Evolutionary conservation across 2,888 invertebrate genomes (phyloP).

Genomic region (Mesoligia furuncula): DNA sequence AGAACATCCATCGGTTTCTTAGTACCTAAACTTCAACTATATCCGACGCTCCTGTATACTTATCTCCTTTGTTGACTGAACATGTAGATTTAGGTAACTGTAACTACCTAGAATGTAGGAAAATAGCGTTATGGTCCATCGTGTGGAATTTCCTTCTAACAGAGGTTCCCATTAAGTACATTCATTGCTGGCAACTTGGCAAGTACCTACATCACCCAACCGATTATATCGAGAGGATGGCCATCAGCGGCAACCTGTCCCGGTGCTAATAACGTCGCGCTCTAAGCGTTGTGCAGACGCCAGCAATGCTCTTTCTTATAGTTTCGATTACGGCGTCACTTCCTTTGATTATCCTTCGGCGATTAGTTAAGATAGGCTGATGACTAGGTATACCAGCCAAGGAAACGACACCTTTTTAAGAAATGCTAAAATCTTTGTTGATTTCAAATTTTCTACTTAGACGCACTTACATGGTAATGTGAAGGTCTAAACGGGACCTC

Average conservation of each 20-base stretch:
- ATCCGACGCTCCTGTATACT: too few species aligned
- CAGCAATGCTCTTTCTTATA: constrained; percentile 24
- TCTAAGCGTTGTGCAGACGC: constrained; percentile 2
- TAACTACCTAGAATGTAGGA: neutral
- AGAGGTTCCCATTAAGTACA: constrained; percentile 19
- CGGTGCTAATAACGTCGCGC: constrained; percentile 25
- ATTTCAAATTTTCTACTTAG: neutral
- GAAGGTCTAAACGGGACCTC: too few species aligned
- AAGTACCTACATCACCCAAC: constrained; percentile 11
- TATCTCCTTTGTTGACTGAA: too few species aligned
- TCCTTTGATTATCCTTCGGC: constrained; percentile 18
- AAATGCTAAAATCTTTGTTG: neutral
- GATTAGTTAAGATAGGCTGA: constrained; percentile 20
- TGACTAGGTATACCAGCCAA: neutral
- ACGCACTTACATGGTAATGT: too few species aligned
- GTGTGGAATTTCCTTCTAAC: constrained; percentile 16
- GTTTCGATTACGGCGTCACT: constrained; percentile 23
- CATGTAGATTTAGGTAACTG: neutral
- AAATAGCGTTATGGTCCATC: constrained; percentile 3
- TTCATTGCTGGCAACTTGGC: constrained; percentile 19
- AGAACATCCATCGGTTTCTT: too few species aligned
- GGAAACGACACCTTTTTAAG: neutral
- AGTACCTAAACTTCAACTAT: too few species aligned
- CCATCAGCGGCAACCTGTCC: constrained; percentile 43
- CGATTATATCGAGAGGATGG: constrained; percentile 41